Evolutionary conservation across 2,888 invertebrate species (phyloP).

Genomic region (Cosmia trapezina): DNA sequence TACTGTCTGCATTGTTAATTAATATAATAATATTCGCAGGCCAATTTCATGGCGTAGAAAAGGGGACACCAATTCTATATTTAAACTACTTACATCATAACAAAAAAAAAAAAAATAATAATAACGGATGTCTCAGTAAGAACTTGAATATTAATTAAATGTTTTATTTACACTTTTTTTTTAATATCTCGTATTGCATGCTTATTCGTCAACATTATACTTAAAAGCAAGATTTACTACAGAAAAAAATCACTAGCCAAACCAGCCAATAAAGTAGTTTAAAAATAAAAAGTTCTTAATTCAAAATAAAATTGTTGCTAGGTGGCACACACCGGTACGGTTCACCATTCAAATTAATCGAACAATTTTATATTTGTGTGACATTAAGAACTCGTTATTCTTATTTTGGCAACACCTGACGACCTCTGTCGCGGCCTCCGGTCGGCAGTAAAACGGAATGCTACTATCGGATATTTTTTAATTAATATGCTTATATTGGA

Average conservation of each 20-base stretch:
- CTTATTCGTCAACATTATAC: neutral
- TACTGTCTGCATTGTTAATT: neutral
- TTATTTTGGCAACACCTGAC: conserved; percentile 80
- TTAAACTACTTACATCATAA: too few relatives aligned
- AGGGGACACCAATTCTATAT: neutral
- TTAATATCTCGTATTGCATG: neutral
- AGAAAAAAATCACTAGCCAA: neutral
- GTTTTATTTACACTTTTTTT: too few relatives aligned
- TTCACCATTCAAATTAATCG: conserved; percentile 38
- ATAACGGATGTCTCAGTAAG: too few relatives aligned
- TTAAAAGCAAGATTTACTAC: neutral
- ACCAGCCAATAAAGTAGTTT: neutral
- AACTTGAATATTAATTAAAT: too few relatives aligned
- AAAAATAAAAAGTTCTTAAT: conserved; percentile 36
- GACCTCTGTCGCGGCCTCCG: conserved; percentile 81
- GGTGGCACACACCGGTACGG: conserved; percentile 68
- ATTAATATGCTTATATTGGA: conserved; percentile 43
- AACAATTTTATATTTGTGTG: conserved; percentile 68
- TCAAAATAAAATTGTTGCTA: conserved; percentile 65
- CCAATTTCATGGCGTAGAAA: neutral
- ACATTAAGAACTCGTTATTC: conserved; percentile 85
- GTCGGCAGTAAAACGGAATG: conserved; percentile 42
- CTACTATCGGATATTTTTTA: conserved; percentile 50
- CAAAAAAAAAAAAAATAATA: too few relatives aligned
- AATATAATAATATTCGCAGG: too few relatives aligned